Base-by-base conservation (phyloP, 2,797 vertebrate genomes). In the Pseudomugil gertrudae region DNA sequence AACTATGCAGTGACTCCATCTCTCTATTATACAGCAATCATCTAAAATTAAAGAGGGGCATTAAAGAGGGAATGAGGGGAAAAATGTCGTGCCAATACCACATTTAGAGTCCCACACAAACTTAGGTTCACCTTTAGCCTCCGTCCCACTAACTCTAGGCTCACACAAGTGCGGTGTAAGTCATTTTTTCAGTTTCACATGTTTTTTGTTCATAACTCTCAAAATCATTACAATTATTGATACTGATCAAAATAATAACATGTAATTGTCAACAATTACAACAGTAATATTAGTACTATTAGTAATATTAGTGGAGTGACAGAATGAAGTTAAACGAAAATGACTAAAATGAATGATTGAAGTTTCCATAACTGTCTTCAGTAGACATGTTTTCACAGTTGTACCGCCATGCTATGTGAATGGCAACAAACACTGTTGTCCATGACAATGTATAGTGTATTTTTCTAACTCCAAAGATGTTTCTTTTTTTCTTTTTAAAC, bases 1-100 rank as follows among this genome's bases (percentile, higher is more conserved):
- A 87, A 89, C 72, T 76, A 78, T 77, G 75, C 76, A 76, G 80
- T 91, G 90, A 92, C 92, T 87, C 69, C 66, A 82, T 87, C 76
- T 83, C 87, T 89, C 89, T 89, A 90, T 89, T 80, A 87, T 89
- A 87, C 64, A 55, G 84, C 80, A 91, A 91, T 86, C 73, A 87
- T 84, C 78, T 80, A 84, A 92, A 89, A 84, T 83, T 81, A 78
- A 84, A 87, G 67, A 74, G 59, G 73, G 57, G 71, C 87, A 80
- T 88, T 89, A 84, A 88, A 89, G 70, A 83, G 77, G 63, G 69
- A 89, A 81, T 86, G 78, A 90, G 74, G 81, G 74, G 66, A 74
- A 75, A 77, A 72, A 9, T 55, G 0, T 2, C 56, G 58, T 68
- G 84, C 87, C 88, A 89, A 85, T 67, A 83, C 83, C 89, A 83